phyloP scores from a whole-genome alignment of 2,888 invertebrate genomes.

The Maniola hyperantus region DNA sequence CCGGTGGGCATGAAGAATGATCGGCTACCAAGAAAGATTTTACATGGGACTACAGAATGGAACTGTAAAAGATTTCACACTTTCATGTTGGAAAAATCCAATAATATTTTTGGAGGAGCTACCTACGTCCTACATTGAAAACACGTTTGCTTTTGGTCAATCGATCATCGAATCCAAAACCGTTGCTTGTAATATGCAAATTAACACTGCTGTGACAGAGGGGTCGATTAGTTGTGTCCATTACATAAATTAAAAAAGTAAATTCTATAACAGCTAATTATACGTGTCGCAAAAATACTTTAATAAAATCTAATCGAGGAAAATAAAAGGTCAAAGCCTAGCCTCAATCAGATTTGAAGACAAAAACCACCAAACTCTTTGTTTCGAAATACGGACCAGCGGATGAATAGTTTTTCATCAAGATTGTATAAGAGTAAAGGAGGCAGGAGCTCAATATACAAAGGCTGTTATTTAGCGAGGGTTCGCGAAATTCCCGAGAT shows the following conservation, averaged over 20 bases:
- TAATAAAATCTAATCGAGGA: slow-evolving; percentile 9
- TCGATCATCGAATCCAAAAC: no score
- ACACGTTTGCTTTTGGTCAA: no score
- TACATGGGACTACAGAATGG: no score
- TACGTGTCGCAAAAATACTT: not conserved
- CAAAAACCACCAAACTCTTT: slow-evolving; percentile 3
- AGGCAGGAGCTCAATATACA: slow-evolving; percentile 25
- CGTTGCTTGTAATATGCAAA: no score
- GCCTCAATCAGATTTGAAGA: slow-evolving; percentile 19
- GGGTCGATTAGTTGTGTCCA: no score
- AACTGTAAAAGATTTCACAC: no score
- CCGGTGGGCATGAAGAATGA: no score
- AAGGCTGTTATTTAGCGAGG: slow-evolving; percentile 22
- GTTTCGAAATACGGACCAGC: slow-evolving; percentile 15
- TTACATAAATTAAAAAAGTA: not conserved
- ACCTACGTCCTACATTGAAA: no score
- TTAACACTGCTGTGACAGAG: no score
- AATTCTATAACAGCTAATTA: not conserved
- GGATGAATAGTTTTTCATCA: slow-evolving; percentile 32
- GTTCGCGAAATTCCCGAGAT: slow-evolving; percentile 24
- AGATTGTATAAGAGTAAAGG: slow-evolving; percentile 24
- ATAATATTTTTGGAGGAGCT: no score
- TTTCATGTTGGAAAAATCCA: no score
- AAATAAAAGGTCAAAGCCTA: not conserved
- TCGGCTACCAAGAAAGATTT: no score